Conservation (phyloP, 2,797 vertebrate genomes). For the Oophaga sylvatica region DNA sequence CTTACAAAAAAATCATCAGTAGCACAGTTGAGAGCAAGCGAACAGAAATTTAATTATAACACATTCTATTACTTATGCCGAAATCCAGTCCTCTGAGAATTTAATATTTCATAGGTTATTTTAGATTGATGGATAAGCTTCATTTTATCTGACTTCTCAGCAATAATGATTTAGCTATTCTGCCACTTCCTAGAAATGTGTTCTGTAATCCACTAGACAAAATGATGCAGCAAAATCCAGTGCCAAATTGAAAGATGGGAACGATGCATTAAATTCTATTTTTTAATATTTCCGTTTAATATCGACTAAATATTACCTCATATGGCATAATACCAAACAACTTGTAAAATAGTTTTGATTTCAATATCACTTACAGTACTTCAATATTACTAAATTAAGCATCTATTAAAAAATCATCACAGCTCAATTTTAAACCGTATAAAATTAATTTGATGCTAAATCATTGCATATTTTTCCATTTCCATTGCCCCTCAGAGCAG, state of each 20-base stretch:
- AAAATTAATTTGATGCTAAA: too few species aligned
- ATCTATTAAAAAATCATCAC: too few species aligned
- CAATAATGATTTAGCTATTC: slow-evolving; percentile 57
- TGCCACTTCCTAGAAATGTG: slow-evolving; percentile 49
- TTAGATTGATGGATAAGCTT: slow-evolving; percentile 58
- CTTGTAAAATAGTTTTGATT: too few species aligned
- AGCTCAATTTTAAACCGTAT: too few species aligned
- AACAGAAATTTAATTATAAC: neutral
- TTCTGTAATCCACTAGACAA: slow-evolving; percentile 38
- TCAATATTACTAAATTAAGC: too few species aligned
- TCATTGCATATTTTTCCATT: too few species aligned
- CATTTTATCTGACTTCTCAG: slow-evolving; percentile 51
- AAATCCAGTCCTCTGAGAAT: slow-evolving; percentile 35
- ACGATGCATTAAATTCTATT: neutral
- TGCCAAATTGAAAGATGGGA: slow-evolving; percentile 9
- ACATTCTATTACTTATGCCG: slow-evolving; percentile 6
- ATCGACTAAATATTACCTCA: too few species aligned
- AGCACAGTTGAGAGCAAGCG: neutral
- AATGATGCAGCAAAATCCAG: slow-evolving; percentile 39
- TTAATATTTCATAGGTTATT: slow-evolving; percentile 57
- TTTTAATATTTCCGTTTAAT: too few species aligned
- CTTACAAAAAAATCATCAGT: neutral
- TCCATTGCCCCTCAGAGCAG: too few species aligned
- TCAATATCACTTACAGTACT: too few species aligned
- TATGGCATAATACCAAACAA: too few species aligned